These are phyloP conservation scores for Octopus bimaculoides DNA, from an alignment of 1,140 invertebrate genomes.

Conservation along the genomic window DNA sequence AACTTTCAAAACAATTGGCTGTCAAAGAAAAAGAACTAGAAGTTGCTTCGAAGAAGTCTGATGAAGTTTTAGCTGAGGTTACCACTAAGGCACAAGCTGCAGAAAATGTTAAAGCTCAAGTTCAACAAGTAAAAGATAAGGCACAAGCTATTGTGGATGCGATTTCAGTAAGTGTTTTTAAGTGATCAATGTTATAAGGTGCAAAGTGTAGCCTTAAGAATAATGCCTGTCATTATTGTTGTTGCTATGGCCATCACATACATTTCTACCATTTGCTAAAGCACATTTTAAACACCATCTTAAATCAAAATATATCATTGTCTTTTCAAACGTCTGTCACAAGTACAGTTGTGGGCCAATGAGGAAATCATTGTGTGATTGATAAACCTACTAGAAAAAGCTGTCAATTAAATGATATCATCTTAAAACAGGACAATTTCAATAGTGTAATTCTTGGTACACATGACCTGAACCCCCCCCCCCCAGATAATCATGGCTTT, in stretches of 20 bases:
- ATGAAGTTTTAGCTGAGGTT: slow-evolving; percentile 69
- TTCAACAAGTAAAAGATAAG: slow-evolving; percentile 92
- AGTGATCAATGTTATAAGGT: not conserved
- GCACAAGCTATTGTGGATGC: slow-evolving; percentile 85
- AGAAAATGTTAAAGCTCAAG: slow-evolving; percentile 92
- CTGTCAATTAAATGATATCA: no score
- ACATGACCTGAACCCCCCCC: no score
- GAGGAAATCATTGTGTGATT: no score
- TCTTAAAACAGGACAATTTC: no score
- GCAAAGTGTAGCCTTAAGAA: no score
- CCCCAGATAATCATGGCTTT: no score
- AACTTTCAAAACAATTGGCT: slow-evolving; percentile 87
- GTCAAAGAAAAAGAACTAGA: slow-evolving; percentile 92
- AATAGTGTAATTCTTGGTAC: no score
- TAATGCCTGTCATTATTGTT: no score
- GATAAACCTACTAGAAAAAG: no score
- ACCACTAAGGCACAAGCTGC: slow-evolving; percentile 90
- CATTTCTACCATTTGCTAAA: not conserved
- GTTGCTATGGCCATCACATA: not conserved
- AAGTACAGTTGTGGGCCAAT: no score
- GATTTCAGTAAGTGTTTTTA: slow-evolving; percentile 66
- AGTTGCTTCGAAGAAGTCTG: slow-evolving; percentile 86
- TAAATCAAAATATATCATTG: not conserved
- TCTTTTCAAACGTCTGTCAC: no score
- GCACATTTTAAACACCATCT: not conserved